Percentiles rank a stretch among this genome's conserved stretches.
Conservation (phyloP, 2,888 invertebrate genomes). For the Acronicta leporina region DNA sequence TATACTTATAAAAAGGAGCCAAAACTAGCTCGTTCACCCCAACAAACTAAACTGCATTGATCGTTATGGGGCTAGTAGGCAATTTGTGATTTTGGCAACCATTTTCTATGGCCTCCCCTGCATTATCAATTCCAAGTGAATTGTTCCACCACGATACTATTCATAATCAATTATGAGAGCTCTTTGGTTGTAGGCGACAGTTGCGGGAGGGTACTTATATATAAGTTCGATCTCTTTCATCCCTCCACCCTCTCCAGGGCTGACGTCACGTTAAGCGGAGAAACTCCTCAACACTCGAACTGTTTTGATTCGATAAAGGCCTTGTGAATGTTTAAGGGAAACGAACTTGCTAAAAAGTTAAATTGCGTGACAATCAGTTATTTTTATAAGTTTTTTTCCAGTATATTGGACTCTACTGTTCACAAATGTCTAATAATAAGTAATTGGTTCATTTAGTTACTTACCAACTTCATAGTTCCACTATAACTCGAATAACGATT, state of each 20-base stretch:
- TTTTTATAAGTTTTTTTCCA: not conserved
- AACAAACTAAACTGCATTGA: too few species aligned
- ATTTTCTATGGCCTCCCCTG: conserved; percentile 30
- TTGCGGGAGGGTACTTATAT: conserved; percentile 39
- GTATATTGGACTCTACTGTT: conserved; percentile 12
- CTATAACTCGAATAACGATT: conserved; percentile 62
- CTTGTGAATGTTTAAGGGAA: conserved; percentile 27
- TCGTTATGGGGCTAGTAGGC: conserved; percentile 37
- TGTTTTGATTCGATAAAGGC: conserved; percentile 53
- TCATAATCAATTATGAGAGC: conserved; percentile 41
- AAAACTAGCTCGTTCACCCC: conserved; percentile 24
- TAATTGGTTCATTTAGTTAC: conserved; percentile 30
- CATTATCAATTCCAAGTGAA: conserved; percentile 18
- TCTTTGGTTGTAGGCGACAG: conserved; percentile 44
- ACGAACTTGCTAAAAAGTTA: conserved; percentile 21
- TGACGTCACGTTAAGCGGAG: conserved; percentile 53
- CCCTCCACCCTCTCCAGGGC: conserved; percentile 44
- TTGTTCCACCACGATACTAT: conserved; percentile 19
- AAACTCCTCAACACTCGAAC: conserved; percentile 50
- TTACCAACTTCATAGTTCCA: conserved; percentile 40
- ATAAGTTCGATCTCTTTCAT: conserved; percentile 44
- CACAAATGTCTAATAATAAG: conserved; percentile 15
- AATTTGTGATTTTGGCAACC: conserved; percentile 44
- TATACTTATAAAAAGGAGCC: conserved; percentile 24
- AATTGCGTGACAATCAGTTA: conserved; percentile 6